Evolutionary conservation across 2,797 vertebrate species (phyloP).

Genomic region (Acipenser oxyrinchus): DNA sequence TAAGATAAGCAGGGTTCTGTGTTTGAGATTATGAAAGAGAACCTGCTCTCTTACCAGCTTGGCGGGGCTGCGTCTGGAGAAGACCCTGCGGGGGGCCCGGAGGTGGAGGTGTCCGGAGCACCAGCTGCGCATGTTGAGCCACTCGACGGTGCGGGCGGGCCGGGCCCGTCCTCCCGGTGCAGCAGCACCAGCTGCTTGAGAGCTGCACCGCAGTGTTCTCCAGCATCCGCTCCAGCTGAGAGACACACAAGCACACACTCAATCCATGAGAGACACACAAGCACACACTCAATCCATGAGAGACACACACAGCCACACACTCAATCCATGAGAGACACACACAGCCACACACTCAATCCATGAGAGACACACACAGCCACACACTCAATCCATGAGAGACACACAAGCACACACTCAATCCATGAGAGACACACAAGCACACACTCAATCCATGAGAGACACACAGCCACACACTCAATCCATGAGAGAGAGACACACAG

Average conservation of each 20-base stretch:
- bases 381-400: too few relatives aligned
- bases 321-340: too few relatives aligned
- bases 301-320: too few relatives aligned
- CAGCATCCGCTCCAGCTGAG: constrained; percentile 87
- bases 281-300: neutral
- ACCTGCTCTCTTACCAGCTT: constrained; percentile 64
- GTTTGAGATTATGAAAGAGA: too few relatives aligned
- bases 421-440: too few relatives aligned
- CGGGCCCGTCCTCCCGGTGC: constrained; percentile 80
- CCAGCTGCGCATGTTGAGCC: constrained; percentile 96
- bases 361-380: too few relatives aligned
- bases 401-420: too few relatives aligned
- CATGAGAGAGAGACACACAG: too few relatives aligned
- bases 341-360: too few relatives aligned
- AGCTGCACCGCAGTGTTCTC: constrained; percentile 87
- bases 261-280: neutral
- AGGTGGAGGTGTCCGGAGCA: constrained; percentile 91
- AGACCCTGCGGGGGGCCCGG: constrained; percentile 81
- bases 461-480: too few relatives aligned
- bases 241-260: neutral
- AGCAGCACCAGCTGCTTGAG: constrained; percentile 87
- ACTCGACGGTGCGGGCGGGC: constrained; percentile 85
- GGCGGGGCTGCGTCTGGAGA: constrained; percentile 78
- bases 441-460: too few relatives aligned
- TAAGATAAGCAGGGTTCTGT: neutral